Conservation (phyloP, 2,888 invertebrate genomes). For the Dioctria rufipes region DNA sequence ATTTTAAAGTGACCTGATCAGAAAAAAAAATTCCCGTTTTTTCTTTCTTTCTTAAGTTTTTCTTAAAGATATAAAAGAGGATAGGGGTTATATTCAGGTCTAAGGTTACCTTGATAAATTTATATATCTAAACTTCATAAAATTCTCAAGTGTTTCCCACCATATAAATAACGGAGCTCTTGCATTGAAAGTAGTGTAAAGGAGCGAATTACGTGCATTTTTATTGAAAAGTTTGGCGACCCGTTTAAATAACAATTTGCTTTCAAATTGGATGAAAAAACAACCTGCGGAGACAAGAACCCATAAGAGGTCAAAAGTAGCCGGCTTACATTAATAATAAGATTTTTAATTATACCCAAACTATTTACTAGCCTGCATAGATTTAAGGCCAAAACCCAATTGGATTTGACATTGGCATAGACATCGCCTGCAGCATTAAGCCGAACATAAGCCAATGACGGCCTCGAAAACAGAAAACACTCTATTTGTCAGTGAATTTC, state of each 20-base stretch:
- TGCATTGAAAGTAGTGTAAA: conserved; percentile 13
- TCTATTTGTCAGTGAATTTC: too few relatives aligned
- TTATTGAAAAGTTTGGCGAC: background rate
- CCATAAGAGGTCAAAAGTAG: too few relatives aligned
- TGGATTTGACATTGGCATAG: too few relatives aligned
- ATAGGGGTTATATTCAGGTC: background rate
- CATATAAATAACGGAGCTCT: too few relatives aligned
- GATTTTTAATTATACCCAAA: too few relatives aligned
- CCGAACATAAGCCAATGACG: too few relatives aligned
- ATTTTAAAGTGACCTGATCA: background rate
- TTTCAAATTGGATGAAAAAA: background rate
- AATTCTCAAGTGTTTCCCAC: background rate
- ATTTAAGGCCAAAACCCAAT: too few relatives aligned
- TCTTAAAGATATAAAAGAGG: background rate
- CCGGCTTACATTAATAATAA: too few relatives aligned
- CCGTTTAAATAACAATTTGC: background rate
- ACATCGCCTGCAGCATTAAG: too few relatives aligned
- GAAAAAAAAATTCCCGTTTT: background rate
- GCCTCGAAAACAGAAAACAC: too few relatives aligned
- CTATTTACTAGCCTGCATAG: too few relatives aligned
- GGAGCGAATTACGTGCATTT: conserved; percentile 8
- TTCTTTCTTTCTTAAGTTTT: background rate
- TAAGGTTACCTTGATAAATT: background rate
- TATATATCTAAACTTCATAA: background rate
- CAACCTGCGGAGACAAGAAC: too few relatives aligned